These are phyloP conservation scores for Cotesia glomerata DNA, from an alignment of 1,140 invertebrate genomes.

Conservation along the genomic window DNA sequence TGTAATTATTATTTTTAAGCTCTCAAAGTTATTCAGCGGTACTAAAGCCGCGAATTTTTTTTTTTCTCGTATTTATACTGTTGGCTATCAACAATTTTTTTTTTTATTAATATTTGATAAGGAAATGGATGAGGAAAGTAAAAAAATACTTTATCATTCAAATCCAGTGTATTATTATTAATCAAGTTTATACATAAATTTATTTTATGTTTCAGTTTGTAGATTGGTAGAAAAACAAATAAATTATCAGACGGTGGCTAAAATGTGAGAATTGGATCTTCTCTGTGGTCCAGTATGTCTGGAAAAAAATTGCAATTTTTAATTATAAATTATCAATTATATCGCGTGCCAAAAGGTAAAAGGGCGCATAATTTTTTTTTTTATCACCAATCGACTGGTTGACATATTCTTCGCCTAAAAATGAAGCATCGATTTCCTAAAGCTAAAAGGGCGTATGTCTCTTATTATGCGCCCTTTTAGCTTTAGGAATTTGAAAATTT, in stretches of 20 bases:
- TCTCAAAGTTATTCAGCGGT: background rate
- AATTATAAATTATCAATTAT: background rate
- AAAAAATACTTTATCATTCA: conserved; percentile 11
- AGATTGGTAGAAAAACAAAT: conserved; percentile 6
- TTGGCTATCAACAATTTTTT: background rate
- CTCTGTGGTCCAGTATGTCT: conserved; percentile 87
- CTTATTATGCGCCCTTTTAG: no score
- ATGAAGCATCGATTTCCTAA: no score
- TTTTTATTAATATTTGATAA: no score
- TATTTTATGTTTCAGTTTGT: conserved; percentile 1
- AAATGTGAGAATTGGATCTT: conserved; percentile 87
- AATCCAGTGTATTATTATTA: conserved; percentile 21
- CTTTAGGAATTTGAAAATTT: no score
- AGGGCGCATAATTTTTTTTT: no score
- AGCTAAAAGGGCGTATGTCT: no score
- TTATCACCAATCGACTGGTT: no score
- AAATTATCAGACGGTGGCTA: conserved; percentile 58
- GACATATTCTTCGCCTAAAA: no score
- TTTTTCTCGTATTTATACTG: background rate
- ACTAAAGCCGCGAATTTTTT: background rate
- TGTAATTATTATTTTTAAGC: background rate
- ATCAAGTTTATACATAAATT: conserved; percentile 24
- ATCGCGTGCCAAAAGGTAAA: no score
- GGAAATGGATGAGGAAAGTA: conserved; percentile 7
- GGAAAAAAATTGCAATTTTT: conserved; percentile 31